Conservation (phyloP, 2,113 vertebrate genomes). For the Sapajus apella region DNA sequence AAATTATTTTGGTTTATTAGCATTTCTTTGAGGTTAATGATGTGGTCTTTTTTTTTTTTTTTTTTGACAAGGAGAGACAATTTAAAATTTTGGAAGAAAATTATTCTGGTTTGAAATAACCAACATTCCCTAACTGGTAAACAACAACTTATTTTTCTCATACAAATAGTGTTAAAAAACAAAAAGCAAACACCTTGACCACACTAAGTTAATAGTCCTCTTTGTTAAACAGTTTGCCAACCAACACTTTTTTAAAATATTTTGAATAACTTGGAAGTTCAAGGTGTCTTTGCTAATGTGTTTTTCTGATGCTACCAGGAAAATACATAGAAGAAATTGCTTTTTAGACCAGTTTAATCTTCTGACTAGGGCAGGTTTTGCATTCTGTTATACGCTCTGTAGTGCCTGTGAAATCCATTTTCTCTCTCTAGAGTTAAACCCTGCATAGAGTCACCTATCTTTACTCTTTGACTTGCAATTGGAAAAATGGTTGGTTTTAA, state of each 20-base stretch:
- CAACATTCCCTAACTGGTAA: slow-evolving; percentile 69
- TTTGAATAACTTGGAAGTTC: slow-evolving; percentile 43
- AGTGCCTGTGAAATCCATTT: neutral
- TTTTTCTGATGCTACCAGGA: neutral
- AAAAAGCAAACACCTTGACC: neutral
- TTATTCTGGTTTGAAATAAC: slow-evolving; percentile 72
- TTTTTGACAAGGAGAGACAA: slow-evolving; percentile 76
- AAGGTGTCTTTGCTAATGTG: neutral
- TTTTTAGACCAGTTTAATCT: neutral
- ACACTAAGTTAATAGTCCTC: slow-evolving; percentile 51
- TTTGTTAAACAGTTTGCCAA: slow-evolving; percentile 53
- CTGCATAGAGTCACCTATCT: neutral
- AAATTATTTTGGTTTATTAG: slow-evolving; percentile 84
- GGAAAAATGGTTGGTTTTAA: neutral
- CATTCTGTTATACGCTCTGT: neutral
- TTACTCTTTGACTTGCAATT: neutral
- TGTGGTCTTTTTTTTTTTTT: slow-evolving; percentile 70
- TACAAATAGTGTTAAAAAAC: slow-evolving; percentile 47
- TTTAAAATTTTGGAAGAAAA: slow-evolving; percentile 78
- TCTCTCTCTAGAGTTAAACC: neutral
- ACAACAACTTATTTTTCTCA: slow-evolving; percentile 75
- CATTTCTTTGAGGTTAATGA: slow-evolving; percentile 79
- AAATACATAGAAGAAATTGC: neutral
- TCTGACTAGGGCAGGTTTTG: neutral
- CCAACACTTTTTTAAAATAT: neutral